These are phyloP conservation scores for Eubasilissa splendida DNA, from an alignment of 2,888 invertebrate species.

Conservation along the genomic window DNA sequence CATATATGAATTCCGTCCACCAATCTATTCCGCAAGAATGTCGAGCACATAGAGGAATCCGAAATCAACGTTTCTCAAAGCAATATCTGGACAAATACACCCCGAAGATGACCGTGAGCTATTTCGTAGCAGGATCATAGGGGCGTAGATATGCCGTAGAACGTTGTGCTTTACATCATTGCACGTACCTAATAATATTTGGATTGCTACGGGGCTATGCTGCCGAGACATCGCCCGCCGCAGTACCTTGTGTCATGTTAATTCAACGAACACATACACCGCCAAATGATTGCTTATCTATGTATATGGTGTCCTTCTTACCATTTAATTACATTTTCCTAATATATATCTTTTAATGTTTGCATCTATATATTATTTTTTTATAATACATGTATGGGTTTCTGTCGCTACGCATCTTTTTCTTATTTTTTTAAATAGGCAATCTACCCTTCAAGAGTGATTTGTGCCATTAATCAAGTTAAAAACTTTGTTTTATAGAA, in stretches of 20 bases:
- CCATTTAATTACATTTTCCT: background rate
- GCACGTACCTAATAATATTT: slow-evolving; percentile 57
- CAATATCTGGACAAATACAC: slow-evolving; percentile 41
- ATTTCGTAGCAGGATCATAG: slow-evolving; percentile 21
- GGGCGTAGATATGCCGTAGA: slow-evolving; percentile 41
- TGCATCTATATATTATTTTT: too few species aligned
- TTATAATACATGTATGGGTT: too few species aligned
- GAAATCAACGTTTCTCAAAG: slow-evolving; percentile 46
- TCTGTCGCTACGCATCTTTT: too few species aligned
- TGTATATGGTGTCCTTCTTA: background rate
- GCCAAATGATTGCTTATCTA: slow-evolving; percentile 30
- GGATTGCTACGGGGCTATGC: slow-evolving; percentile 51
- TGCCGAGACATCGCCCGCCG: slow-evolving; percentile 49
- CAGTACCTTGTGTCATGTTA: slow-evolving; percentile 55
- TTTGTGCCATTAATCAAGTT: too few species aligned
- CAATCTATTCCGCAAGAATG: too few species aligned
- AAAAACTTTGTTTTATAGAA: too few species aligned
- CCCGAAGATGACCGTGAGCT: slow-evolving; percentile 44
- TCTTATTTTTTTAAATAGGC: too few species aligned
- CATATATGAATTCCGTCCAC: too few species aligned
- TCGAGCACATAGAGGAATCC: too few species aligned
- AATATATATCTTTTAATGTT: too few species aligned
- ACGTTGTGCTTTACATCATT: slow-evolving; percentile 41
- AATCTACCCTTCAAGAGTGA: too few species aligned
- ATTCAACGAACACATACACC: slow-evolving; percentile 51